Evolutionary conservation across 2,888 invertebrate genomes (phyloP).

Genomic region (Lottia scabra): DNA sequence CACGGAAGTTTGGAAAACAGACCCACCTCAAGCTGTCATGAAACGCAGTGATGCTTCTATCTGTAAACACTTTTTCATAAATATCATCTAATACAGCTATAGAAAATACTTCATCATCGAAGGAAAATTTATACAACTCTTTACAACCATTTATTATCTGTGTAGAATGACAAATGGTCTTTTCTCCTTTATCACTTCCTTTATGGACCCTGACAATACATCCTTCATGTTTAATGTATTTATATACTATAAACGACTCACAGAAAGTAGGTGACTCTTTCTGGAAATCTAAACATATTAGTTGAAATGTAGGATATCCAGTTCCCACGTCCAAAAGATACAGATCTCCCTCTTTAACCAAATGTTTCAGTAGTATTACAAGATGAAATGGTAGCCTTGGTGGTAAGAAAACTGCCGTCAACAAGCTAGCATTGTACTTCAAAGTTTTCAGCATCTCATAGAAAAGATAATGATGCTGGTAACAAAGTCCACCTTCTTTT

Average conservation of each 20-base stretch:
- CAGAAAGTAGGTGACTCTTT: slow-evolving; percentile 29
- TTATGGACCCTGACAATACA: slow-evolving; percentile 33
- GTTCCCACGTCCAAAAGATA: slow-evolving; percentile 31
- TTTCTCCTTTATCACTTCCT: slow-evolving; percentile 21
- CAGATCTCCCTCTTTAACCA: slow-evolving; percentile 30
- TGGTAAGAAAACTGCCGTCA: too few species aligned
- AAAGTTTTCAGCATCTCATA: slow-evolving; percentile 31
- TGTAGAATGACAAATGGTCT: too few species aligned
- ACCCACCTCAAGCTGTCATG: slow-evolving; percentile 24
- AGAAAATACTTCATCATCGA: too few species aligned
- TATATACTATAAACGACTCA: slow-evolving; percentile 37
- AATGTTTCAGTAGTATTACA: slow-evolving; percentile 25
- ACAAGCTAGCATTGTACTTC: slow-evolving; percentile 24
- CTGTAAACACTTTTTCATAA: too few species aligned
- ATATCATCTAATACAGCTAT: too few species aligned
- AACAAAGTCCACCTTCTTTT: slow-evolving; percentile 36
- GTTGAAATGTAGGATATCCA: slow-evolving; percentile 39
- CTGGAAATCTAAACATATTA: slow-evolving; percentile 31
- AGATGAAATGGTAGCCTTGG: too few species aligned
- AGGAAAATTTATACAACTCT: too few species aligned
- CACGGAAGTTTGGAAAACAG: slow-evolving; percentile 25
- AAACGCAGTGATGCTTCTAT: slow-evolving; percentile 16
- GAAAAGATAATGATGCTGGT: slow-evolving; percentile 29
- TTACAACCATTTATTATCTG: too few species aligned
- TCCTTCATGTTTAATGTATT: slow-evolving; percentile 31